Base-by-base conservation (phyloP, 2,888 invertebrate genomes). In the Agriopis marginaria region DNA sequence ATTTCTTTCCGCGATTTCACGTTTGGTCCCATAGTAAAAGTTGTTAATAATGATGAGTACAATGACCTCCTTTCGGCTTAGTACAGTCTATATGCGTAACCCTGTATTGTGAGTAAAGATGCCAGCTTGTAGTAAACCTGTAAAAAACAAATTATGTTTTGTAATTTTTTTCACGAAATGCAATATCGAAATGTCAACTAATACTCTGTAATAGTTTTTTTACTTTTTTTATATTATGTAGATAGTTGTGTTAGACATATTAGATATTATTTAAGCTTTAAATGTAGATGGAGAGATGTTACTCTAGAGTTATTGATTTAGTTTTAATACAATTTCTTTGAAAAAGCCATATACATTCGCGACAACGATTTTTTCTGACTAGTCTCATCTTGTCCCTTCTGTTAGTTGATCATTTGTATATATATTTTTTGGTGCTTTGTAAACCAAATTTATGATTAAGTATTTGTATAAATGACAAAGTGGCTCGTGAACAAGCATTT, bases 341-440 rank as follows among this genome's bases (percentile, higher is more conserved):
- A 58, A 40, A 53, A 77, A 79, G 87, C 88, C 88, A 87, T 89
- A 84, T 75, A 23, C 75, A 77, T 84, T 85, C 80, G 79, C 81
- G 77, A 87, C 88, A 89, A 88, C 89, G 89, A 89, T 82, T 80
- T 56, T 62, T 78, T 83, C 73, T 77, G 73, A 83, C 91, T 91
- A 91, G 90, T 91, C 90, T 82, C 61, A 74, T 78, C 88, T 71
- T 64, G 62, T 70, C 63, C 58, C 86, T 83, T 76, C 77, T 71
- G 71, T 73, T 73, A 64, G 55, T 64, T 59, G 77, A 79, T 77
- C 81, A 76, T 81, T 51, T 85, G 84, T 85, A 83, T 72, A 83
- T 72, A 83, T 86, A 83, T 72, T 78, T 78, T 85, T 83, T 90
- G 90, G 89, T 90, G 89, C 90, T 82, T 76, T 63, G 45, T 44